Percentiles rank a stretch among this genome's conserved stretches.
These are phyloP conservation scores for Scotopteryx bipunctaria DNA, from an alignment of 2,888 invertebrate genomes.

Conservation along the genomic window DNA sequence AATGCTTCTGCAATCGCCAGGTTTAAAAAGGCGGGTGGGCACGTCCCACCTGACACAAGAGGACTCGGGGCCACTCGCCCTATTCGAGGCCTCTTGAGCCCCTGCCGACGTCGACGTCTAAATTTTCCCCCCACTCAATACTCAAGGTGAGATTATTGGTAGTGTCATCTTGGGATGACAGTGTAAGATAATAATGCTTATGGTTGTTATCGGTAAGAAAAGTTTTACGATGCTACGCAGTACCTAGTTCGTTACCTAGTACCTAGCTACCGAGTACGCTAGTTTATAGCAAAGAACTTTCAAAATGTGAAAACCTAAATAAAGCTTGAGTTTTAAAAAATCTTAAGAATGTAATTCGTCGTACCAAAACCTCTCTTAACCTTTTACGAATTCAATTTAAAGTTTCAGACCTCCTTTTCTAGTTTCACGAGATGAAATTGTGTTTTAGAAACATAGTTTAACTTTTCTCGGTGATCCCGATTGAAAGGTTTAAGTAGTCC, in stretches of 20 bases:
- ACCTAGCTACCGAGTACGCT: too few relatives aligned
- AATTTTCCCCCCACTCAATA: slow-evolving; percentile 52
- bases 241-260: too few relatives aligned
- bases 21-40: slow-evolving; percentile 55
- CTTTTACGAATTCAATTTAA: slow-evolving; percentile 24
- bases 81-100: slow-evolving; percentile 54
- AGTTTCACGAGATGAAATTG: slow-evolving; percentile 17
- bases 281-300: too few relatives aligned
- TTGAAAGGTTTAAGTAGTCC: too few relatives aligned
- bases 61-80: slow-evolving; percentile 46
- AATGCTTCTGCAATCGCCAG: slow-evolving; percentile 46
- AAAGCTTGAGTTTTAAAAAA: too few relatives aligned
- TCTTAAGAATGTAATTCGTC: too few relatives aligned
- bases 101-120: slow-evolving; percentile 54
- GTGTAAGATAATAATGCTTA: slow-evolving; percentile 8
- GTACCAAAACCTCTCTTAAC: not conserved
- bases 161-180: slow-evolving; percentile 22
- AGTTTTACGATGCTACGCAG: too few relatives aligned
- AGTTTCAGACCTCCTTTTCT: slow-evolving; percentile 17
- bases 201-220: too few relatives aligned
- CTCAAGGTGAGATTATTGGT: slow-evolving; percentile 37
- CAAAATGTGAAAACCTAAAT: too few relatives aligned
- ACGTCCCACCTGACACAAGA: slow-evolving; percentile 52
- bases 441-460: slow-evolving; percentile 16
- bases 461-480: slow-evolving; percentile 15